phyloP scores from a whole-genome alignment of 2,888 invertebrate genomes.

The Lepidochitona cinerea region DNA sequence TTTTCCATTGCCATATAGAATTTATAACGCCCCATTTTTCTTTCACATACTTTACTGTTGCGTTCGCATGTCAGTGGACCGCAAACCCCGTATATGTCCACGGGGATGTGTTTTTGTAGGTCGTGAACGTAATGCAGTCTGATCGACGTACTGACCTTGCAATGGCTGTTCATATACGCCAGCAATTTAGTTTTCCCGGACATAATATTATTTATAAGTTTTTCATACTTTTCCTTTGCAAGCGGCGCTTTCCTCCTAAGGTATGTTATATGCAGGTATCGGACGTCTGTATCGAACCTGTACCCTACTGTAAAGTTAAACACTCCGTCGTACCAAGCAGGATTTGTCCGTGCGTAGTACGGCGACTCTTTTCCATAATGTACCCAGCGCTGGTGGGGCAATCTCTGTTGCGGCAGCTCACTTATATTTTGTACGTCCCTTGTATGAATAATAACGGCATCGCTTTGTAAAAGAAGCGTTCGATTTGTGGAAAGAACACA shows the following conservation, averaged over 20 bases:
- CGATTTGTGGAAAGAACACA: too few relatives aligned
- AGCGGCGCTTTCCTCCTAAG: neutral
- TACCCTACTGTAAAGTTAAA: neutral
- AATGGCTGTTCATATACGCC: neutral
- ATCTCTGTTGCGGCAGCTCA: neutral
- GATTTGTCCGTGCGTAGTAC: neutral
- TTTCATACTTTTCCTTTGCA: neutral
- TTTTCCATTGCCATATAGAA: neutral
- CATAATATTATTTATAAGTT: neutral
- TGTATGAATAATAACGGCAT: neutral
- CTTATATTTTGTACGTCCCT: neutral
- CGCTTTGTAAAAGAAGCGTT: too few relatives aligned
- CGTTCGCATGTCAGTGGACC: neutral
- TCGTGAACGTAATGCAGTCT: neutral
- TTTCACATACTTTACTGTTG: neutral
- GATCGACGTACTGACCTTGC: neutral
- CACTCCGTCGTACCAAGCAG: neutral
- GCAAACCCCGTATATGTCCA: neutral
- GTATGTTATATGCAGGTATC: neutral
- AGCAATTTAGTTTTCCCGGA: neutral
- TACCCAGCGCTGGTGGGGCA: neutral
- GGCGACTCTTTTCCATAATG: neutral
- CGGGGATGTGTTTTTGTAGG: neutral
- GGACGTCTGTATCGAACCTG: neutral
- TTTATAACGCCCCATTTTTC: neutral